Conservation (phyloP, 2,797 vertebrate species). For the Xenentodon cancila region DNA sequence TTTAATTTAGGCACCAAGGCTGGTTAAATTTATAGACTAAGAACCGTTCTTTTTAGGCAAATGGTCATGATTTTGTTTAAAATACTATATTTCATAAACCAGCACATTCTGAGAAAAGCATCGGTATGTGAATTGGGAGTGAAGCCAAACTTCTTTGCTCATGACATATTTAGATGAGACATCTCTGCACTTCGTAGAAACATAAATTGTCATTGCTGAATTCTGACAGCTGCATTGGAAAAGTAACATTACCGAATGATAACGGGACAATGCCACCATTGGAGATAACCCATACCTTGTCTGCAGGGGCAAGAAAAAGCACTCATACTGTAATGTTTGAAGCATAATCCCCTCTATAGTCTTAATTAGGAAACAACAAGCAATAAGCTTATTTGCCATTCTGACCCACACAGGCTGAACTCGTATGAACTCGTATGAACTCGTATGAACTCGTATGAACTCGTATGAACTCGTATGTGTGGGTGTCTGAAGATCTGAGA, state of each 20-base stretch:
- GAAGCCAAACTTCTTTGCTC: too few species aligned
- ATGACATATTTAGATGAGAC: too few species aligned
- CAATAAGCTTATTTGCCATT: slow-evolving; percentile 73
- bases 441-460: too few species aligned
- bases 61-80: too few species aligned
- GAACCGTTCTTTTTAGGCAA: too few species aligned
- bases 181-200: too few species aligned
- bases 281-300: slow-evolving; percentile 53
- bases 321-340: slow-evolving; percentile 71
- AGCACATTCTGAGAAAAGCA: too few species aligned
- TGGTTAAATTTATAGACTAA: too few species aligned
- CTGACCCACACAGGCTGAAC: slow-evolving; percentile 64
- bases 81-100: too few species aligned
- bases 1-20: too few species aligned
- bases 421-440: too few species aligned
- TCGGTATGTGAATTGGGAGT: too few species aligned
- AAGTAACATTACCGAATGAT: slow-evolving; percentile 16
- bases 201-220: not conserved
- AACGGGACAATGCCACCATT: slow-evolving; percentile 51
- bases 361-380: slow-evolving; percentile 81
- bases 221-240: not conserved
- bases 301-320: slow-evolving; percentile 53
- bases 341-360: slow-evolving; percentile 81
- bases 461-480: slow-evolving; percentile 65
- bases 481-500: slow-evolving; percentile 68